Conservation (phyloP, 2,113 vertebrate genomes). For the Verasper variegatus region DNA sequence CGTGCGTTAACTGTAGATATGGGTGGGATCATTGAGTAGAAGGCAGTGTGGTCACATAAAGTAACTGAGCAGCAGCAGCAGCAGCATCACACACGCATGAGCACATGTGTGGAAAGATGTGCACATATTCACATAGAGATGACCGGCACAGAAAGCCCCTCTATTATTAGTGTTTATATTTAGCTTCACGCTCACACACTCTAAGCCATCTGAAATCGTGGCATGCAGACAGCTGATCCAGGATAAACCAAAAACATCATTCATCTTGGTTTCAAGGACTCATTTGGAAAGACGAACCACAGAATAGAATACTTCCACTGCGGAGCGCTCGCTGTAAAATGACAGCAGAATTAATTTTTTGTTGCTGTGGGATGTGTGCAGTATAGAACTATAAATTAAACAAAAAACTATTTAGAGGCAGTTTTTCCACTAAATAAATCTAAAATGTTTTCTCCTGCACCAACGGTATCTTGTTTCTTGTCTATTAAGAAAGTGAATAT, state of each 20-base stretch:
- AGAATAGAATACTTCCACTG: constrained; percentile 30
- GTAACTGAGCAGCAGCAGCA: background rate
- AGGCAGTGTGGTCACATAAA: background rate
- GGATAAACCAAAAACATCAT: constrained; percentile 61
- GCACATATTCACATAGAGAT: constrained; percentile 30
- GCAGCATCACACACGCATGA: background rate
- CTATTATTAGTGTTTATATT: constrained; percentile 58
- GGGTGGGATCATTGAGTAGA: constrained; percentile 20
- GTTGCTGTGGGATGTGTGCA: background rate
- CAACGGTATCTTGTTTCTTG: background rate
- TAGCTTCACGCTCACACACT: constrained; percentile 37
- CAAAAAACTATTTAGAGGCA: background rate
- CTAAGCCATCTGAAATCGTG: constrained; percentile 56
- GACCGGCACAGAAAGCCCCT: constrained; percentile 15
- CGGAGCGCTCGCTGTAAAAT: constrained; percentile 2
- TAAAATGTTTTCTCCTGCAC: background rate
- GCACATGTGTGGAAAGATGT: constrained; percentile 13
- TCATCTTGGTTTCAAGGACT: constrained; percentile 56
- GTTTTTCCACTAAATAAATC: background rate
- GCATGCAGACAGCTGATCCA: constrained; percentile 54
- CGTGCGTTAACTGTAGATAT: constrained; percentile 4
- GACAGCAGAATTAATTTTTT: background rate
- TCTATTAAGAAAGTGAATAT: background rate
- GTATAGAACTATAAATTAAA: background rate
- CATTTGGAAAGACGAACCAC: constrained; percentile 9